A percentile compares a stretch with the other conserved stretches of the same genome.
phyloP scores from a whole-genome alignment of 2,888 invertebrate genomes.

The Helicoverpa assulta region DNA sequence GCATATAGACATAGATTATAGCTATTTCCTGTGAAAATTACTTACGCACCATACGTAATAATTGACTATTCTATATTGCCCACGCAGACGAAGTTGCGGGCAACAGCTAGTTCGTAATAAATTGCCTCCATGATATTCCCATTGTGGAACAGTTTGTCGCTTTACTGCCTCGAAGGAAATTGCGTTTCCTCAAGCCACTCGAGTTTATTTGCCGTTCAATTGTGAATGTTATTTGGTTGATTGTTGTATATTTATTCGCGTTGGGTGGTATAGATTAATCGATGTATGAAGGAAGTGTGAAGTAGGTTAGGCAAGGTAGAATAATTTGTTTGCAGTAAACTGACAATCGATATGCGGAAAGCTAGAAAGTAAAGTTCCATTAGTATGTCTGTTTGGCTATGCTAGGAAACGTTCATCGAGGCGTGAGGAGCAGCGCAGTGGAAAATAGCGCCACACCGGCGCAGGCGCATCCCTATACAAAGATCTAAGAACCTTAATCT shows the following conservation, averaged over 20 bases:
- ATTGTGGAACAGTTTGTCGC: conserved; percentile 89
- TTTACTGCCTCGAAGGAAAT: conserved; percentile 88
- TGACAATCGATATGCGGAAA: conserved; percentile 39
- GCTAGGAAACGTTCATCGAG: conserved; percentile 53
- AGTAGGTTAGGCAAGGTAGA: conserved; percentile 10
- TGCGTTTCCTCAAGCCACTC: conserved; percentile 85
- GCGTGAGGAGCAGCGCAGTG: conserved; percentile 44
- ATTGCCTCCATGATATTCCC: conserved; percentile 89
- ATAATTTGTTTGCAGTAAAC: conserved; percentile 21
- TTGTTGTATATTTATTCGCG: conserved; percentile 45
- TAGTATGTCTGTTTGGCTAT: conserved; percentile 58
- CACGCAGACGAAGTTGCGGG: too few relatives aligned
- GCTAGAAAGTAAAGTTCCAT: conserved; percentile 60
- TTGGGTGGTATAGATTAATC: conserved; percentile 12
- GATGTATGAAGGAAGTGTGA: conserved; percentile 16
- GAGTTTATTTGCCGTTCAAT: conserved; percentile 82
- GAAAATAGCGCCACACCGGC: conserved; percentile 28
- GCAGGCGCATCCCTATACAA: conserved; percentile 22
- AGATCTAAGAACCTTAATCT: conserved; percentile 12
- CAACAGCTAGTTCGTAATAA: too few relatives aligned
- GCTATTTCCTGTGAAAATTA: too few relatives aligned
- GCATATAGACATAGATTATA: too few relatives aligned
- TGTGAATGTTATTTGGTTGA: conserved; percentile 57
- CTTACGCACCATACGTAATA: too few relatives aligned
- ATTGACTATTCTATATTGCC: too few relatives aligned